Base-by-base conservation (phyloP, 1,140 invertebrate genomes). In the Zaprionus africanus region DNA sequence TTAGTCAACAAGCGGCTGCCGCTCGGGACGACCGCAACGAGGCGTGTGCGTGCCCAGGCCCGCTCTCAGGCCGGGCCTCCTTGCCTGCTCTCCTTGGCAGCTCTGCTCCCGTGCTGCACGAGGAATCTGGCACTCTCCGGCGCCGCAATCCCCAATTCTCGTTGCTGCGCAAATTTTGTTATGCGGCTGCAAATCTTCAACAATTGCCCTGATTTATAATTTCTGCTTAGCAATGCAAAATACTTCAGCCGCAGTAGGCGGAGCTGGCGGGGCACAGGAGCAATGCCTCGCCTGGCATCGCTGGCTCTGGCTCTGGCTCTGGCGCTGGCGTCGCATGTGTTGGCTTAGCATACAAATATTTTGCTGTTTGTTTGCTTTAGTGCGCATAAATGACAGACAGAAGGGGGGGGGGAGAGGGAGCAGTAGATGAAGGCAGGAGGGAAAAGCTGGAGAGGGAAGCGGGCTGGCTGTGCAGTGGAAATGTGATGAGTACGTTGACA, bases 201-300 rank as follows among this genome's bases (percentile, higher is more conserved):
- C 85, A 88, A 88, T 88, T 88, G 85, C 85, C 85, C 85, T 88
- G 85, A 88, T 88, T 88, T 88, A 88, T 88, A 88, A 88, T 88
- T 88, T 88, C 85, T 88, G 85, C 85, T 88, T 88, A 88, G 85
- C 85, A 88, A 88, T 88, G 85, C 85, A 88, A 88, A 88, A 88
- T 88, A 90, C 85, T 88, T 90, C 85, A 88, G 85, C 85, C 85
- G 78, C 78, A 76, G 76, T 72, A 78, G 81, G 64, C 78, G 68
- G 46, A 46, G 34, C n/a, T 38, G 38, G 17, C 22, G 46, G 13
- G 46, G 53, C 49, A 31, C 31, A 31, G 31, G 31, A 31, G 31
- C 31, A 31, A 34, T 34, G 31, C 31, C 31, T 34, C 31, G 31
- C 31, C 31, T 34, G 31, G 31, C 7, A 31, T 31, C 28, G 28